Percentiles rank a stretch among this genome's conserved stretches.
phyloP scores from a whole-genome alignment of 2,113 vertebrate species.

The Stegastes partitus region DNA sequence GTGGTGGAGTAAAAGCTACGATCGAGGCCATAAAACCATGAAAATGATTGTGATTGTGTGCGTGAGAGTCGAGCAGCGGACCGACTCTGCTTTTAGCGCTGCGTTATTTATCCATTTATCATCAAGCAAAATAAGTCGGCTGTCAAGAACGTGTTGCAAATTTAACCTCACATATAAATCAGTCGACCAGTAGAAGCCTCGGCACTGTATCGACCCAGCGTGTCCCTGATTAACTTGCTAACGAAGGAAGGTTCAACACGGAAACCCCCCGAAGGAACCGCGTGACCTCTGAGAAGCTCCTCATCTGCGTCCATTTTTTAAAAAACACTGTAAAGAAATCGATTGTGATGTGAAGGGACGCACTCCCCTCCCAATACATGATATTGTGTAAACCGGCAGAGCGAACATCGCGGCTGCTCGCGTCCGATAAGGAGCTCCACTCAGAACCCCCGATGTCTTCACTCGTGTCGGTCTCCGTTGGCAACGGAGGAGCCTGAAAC shows the following conservation, averaged over 20 bases:
- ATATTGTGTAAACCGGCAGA: background rate
- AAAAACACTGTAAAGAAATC: too few relatives aligned
- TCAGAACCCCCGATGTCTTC: background rate
- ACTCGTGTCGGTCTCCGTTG: conserved; percentile 3
- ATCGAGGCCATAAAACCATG: background rate
- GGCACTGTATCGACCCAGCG: too few relatives aligned
- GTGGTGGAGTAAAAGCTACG: too few relatives aligned
- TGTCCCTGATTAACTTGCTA: too few relatives aligned
- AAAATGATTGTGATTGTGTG: background rate
- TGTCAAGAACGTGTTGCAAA: too few relatives aligned
- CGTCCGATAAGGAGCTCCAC: background rate
- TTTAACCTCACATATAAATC: too few relatives aligned
- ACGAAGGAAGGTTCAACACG: background rate
- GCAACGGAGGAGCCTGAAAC: background rate
- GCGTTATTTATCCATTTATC: too few relatives aligned
- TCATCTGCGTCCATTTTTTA: background rate
- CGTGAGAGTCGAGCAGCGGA: background rate
- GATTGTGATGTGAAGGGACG: background rate
- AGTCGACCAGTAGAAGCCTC: too few relatives aligned
- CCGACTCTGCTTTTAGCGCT: too few relatives aligned
- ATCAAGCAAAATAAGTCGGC: too few relatives aligned
- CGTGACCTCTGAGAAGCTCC: background rate
- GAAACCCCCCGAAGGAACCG: background rate
- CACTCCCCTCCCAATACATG: background rate
- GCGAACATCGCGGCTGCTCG: background rate